phyloP scores from a whole-genome alignment of 2,797 vertebrate genomes.

The Corythornis leucogaster region DNA sequence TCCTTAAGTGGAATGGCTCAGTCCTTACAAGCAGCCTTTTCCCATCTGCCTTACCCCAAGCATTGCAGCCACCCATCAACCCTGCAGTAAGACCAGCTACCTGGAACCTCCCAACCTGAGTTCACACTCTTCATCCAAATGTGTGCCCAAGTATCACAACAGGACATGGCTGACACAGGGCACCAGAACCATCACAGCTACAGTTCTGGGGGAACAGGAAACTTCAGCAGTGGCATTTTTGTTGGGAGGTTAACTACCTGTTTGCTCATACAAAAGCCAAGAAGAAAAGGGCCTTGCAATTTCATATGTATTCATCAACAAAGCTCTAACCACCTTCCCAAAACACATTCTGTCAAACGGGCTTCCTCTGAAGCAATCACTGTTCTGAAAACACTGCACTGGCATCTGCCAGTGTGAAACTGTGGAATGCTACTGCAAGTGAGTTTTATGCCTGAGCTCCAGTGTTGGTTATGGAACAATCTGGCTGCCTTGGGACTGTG shows the following conservation, averaged over 20 bases:
- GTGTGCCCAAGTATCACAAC: accelerated
- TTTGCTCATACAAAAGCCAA: neutral
- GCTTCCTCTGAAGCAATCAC: neutral
- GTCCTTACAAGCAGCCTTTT: neutral
- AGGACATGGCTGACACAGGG: neutral
- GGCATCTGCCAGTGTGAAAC: neutral
- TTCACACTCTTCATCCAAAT: neutral
- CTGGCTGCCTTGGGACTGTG: neutral
- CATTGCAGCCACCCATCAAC: neutral
- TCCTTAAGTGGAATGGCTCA: neutral
- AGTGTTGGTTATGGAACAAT: neutral
- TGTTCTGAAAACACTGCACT: neutral
- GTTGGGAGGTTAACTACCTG: neutral
- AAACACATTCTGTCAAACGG: neutral
- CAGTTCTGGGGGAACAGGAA: neutral
- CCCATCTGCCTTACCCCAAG: neutral
- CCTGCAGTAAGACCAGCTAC: neutral
- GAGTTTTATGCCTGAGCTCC: neutral
- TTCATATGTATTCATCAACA: neutral
- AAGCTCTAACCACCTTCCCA: neutral
- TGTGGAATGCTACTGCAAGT: neutral
- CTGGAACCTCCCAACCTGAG: neutral
- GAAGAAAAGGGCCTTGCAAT: neutral
- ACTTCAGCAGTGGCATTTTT: neutral
- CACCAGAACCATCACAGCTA: neutral